Evolutionary conservation across 2,797 vertebrate genomes (phyloP).

Genomic region (Hapalemur alaotrensis): DNA sequence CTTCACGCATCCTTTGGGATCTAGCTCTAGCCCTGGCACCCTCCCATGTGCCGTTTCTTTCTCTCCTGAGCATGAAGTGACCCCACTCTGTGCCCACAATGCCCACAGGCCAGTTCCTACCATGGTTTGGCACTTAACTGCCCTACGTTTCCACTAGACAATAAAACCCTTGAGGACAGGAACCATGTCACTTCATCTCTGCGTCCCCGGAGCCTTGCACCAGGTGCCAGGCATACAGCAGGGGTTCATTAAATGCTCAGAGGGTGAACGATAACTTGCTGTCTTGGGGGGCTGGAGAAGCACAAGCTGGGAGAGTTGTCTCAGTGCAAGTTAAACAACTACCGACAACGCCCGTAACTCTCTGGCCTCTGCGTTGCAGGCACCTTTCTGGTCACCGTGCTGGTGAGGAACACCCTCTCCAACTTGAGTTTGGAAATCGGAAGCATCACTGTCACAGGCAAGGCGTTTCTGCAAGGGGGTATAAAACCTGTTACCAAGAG

Average conservation of each 20-base stretch:
- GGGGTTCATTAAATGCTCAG: not conserved
- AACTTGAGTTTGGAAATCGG: constrained; percentile 86
- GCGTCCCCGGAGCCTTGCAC: not conserved
- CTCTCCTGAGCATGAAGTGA: not conserved
- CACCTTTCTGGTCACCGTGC: constrained; percentile 85
- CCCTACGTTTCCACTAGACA: not conserved
- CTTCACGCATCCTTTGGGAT: not conserved
- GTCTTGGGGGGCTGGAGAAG: not conserved
- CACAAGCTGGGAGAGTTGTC: not conserved
- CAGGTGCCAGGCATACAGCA: not conserved
- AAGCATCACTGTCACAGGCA: constrained; percentile 85
- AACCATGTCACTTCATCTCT: not conserved
- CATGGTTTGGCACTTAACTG: not conserved
- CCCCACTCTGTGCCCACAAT: not conserved
- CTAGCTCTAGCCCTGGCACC: not conserved
- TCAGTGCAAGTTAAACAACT: accelerated
- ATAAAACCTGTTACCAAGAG: not conserved
- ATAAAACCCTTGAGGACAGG: not conserved
- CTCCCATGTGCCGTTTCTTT: not conserved
- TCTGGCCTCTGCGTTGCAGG: constrained; percentile 83
- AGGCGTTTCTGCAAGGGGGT: constrained; percentile 73
- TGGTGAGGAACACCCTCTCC: constrained; percentile 89
- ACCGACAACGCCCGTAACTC: accelerated
- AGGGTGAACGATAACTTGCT: not conserved
- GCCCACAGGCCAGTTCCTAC: not conserved